Conservation (phyloP, 2,113 vertebrate species). For the Neopipo cinnamomea region DNA sequence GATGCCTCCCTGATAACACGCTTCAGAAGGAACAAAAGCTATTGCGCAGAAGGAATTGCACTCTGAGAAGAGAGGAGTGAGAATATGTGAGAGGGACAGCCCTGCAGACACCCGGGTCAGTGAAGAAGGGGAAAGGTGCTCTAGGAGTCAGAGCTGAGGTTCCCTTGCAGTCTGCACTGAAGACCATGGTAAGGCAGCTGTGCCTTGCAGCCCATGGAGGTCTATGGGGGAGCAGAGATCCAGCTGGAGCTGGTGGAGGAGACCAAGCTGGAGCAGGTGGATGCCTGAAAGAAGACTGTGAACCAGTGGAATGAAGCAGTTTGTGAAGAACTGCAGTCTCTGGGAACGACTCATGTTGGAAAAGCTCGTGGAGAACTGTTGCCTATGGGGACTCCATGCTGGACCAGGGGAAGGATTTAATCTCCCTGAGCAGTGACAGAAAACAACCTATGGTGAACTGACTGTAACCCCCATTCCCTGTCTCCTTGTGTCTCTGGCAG, state of each 20-base stretch:
- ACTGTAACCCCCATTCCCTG: not conserved
- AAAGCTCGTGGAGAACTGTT: not conserved
- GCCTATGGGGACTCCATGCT: no score
- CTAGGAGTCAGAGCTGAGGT: not conserved
- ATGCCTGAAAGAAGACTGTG: not conserved
- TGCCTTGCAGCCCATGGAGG: not conserved
- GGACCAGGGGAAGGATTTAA: not conserved
- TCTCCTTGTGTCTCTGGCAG: not conserved
- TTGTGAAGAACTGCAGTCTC: not conserved
- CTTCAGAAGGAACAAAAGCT: not conserved
- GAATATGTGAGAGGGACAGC: not conserved
- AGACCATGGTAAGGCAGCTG: not conserved
- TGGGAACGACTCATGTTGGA: not conserved
- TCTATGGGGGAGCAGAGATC: not conserved
- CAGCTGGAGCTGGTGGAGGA: not conserved
- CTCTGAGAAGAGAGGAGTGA: not conserved
- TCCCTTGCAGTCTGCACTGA: not conserved
- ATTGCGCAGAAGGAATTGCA: not conserved
- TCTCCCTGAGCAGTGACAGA: not conserved
- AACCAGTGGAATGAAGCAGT: not conserved
- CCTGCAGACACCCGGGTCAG: not conserved
- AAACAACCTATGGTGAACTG: not conserved
- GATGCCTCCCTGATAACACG: not conserved
- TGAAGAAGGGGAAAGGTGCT: not conserved
- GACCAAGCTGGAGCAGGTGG: not conserved